Conservation (phyloP, 2,797 vertebrate genomes). For the Picus viridis region DNA sequence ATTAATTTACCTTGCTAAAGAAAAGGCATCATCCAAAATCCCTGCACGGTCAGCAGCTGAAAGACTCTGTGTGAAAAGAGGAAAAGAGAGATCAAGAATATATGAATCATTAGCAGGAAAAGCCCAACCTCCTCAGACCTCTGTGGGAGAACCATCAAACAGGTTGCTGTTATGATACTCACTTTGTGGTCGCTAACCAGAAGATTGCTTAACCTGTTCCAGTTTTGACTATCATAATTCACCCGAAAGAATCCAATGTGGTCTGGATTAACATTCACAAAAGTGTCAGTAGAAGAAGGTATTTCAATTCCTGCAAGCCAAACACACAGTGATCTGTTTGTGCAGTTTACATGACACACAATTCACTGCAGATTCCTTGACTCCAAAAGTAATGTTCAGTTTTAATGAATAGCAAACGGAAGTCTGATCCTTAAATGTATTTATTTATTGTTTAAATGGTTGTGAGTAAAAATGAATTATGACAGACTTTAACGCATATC, state of each 20-base stretch:
- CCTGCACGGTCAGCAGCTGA: constrained; percentile 85
- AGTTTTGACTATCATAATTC: constrained; percentile 84
- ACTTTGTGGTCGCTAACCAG: constrained; percentile 78
- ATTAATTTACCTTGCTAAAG: constrained; percentile 86
- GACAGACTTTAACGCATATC: neutral
- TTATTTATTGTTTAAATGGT: constrained; percentile 21
- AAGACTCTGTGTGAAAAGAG: constrained; percentile 53
- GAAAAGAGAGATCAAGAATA: neutral
- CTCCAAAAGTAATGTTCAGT: constrained; percentile 4
- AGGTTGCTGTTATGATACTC: constrained; percentile 50
- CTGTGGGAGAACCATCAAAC: neutral
- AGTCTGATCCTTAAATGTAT: constrained; percentile 11
- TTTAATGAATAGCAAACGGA: constrained; percentile 25
- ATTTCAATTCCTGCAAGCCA: constrained; percentile 71
- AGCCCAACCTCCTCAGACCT: neutral
- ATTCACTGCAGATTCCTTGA: neutral
- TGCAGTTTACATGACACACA: neutral
- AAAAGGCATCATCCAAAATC: constrained; percentile 92
- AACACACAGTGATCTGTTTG: constrained; percentile 41
- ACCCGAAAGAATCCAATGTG: constrained; percentile 94
- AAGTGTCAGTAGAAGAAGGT: constrained; percentile 3
- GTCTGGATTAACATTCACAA: constrained; percentile 87
- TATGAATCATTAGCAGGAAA: neutral
- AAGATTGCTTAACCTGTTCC: constrained; percentile 76
- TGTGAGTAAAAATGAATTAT: neutral